phyloP scores from a whole-genome alignment of 2,797 vertebrate species.

The Clarias platycephalus region DNA sequence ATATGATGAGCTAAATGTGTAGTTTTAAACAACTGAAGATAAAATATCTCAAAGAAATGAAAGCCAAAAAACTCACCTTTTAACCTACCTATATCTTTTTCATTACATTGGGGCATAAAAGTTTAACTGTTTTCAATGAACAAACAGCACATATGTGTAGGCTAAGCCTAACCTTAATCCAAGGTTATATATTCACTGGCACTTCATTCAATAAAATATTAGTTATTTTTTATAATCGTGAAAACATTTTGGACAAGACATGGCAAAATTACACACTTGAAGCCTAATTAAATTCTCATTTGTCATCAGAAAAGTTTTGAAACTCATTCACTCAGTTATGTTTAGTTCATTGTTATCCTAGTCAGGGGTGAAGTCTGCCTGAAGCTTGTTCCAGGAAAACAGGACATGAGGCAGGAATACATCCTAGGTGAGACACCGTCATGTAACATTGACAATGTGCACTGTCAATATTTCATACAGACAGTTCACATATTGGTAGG shows the following conservation, averaged over 20 bases:
- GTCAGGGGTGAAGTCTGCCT: background rate
- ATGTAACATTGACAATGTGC: background rate
- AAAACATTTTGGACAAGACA: background rate
- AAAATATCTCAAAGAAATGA: background rate
- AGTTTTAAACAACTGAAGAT: background rate
- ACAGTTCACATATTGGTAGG: background rate
- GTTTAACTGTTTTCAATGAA: background rate
- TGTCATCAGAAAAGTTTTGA: too few species aligned
- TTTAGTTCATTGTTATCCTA: background rate
- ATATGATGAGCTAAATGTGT: background rate
- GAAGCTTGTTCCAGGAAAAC: background rate
- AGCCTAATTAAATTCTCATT: too few species aligned
- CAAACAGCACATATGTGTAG: background rate
- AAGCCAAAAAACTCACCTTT: background rate
- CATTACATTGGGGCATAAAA: background rate
- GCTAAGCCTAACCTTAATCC: background rate
- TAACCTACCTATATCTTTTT: background rate
- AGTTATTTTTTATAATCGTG: background rate
- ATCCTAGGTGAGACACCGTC: background rate
- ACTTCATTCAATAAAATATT: background rate
- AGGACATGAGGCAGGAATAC: background rate
- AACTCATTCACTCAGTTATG: background rate
- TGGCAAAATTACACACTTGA: background rate
- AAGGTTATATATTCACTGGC: background rate
- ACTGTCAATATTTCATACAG: background rate